Evolutionary conservation across 2,113 vertebrate species (phyloP), one percentile per base, ranked within the genome.

Genomic region (Albula goreensis): DNA sequence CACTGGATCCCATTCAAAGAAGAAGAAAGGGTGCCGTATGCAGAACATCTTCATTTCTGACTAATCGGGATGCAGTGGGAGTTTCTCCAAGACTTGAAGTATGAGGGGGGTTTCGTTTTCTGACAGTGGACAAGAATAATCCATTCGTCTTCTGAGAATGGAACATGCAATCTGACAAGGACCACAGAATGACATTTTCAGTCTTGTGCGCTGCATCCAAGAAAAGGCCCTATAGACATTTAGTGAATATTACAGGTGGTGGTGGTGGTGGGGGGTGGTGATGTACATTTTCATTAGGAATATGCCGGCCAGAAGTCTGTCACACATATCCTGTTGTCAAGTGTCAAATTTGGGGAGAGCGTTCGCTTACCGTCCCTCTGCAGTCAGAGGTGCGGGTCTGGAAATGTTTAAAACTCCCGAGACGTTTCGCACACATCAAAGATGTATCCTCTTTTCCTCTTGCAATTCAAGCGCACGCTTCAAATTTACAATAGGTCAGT

Each of bases 121-220:
- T 86, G 80, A 86, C 49, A 56, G 60, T 57, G 66, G 50, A 78
- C 66, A 86, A 10, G 51, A 74, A 82, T 86, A 83, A 86, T 83
- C 66, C 50, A 86, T 86, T 74, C 51, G 48, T 86, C 80, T 82
- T 66, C 66, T 13, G 31, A 48, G 50, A 82, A 77, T 41, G 25
- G 48, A 25, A 74, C 31, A 82, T n/a, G 19, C 50, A 53, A 12
- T 12, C 81, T 83, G 80, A 82, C 80, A 82, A 77, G 80, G 50
- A 78, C 80, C 51, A 4, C 63, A 77, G 11, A 86, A 77, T 82
- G 60, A 82, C 85, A 82, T 86, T 77, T 49, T 31, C 50, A 53
- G 51, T 50, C 81, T 77, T 22, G 11, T 51, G 22, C 50, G 50
- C n/a, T 13, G 22, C 74, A 25, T 50, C 49, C 51, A 56, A 53